These are phyloP conservation scores for Verasper variegatus DNA, from an alignment of 2,113 vertebrate genomes.

Conservation along the genomic window DNA sequence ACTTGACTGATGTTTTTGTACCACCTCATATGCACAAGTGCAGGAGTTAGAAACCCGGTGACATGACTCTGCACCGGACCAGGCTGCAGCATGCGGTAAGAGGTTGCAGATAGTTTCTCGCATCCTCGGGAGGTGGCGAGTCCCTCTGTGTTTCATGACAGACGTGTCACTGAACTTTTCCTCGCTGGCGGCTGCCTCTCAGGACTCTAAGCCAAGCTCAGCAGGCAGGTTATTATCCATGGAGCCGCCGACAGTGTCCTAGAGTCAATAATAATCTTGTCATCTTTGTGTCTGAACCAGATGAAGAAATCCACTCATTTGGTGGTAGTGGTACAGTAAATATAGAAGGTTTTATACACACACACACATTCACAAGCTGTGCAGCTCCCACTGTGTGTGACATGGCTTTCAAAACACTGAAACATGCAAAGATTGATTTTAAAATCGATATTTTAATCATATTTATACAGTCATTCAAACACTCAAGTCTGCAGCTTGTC, in stretches of 20 bases:
- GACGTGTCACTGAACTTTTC: conserved; percentile 50
- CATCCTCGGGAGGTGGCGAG: conserved; percentile 52
- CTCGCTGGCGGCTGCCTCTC: conserved; percentile 33
- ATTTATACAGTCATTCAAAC: not conserved
- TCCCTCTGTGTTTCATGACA: conserved; percentile 52
- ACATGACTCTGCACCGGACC: conserved; percentile 46
- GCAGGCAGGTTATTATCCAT: conserved; percentile 54
- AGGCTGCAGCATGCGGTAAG: conserved; percentile 31
- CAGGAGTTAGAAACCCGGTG: conserved; percentile 39
- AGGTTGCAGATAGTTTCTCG: conserved; percentile 55
- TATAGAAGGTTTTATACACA: conserved; percentile 1
- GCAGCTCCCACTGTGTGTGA: not conserved
- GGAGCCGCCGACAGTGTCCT: conserved; percentile 46
- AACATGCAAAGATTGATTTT: not conserved
- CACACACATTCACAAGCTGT: not conserved
- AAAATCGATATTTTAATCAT: not conserved
- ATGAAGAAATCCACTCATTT: conserved; percentile 42
- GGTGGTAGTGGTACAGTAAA: not conserved
- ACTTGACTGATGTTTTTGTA: conserved; percentile 53
- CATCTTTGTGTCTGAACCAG: conserved; percentile 44
- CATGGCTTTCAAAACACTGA: not conserved
- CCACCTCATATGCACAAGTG: conserved; percentile 50
- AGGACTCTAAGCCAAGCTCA: conserved; percentile 44
- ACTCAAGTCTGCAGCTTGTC: not conserved
- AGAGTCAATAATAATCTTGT: conserved; percentile 58